These are phyloP conservation scores for Heterohyrax brucei DNA, from an alignment of 2,797 vertebrate species.

Conservation along the genomic window DNA sequence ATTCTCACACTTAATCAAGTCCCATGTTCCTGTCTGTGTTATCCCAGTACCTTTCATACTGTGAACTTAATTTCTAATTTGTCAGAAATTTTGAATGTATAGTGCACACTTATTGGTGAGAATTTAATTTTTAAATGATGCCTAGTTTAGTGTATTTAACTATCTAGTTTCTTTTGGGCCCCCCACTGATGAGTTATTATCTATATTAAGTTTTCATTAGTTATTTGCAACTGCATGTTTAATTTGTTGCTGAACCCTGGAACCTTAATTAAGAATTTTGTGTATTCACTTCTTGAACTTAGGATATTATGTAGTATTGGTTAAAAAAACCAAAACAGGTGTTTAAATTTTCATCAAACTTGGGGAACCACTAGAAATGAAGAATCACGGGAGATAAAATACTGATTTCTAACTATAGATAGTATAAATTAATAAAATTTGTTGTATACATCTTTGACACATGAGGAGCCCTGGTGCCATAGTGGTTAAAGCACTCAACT, in stretches of 20 bases:
- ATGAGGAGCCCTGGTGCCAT: not conserved
- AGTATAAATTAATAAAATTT: constrained; percentile 38
- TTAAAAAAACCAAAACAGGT: not conserved
- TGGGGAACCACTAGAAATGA: not conserved
- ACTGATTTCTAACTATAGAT: constrained; percentile 41
- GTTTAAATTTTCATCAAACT: constrained; percentile 54
- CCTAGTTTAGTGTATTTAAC: constrained; percentile 55
- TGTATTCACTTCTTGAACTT: constrained; percentile 51
- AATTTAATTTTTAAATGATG: constrained; percentile 66
- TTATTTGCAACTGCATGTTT: constrained; percentile 63
- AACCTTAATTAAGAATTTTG: constrained; percentile 22
- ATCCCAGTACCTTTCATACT: not conserved
- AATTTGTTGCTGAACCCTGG: constrained; percentile 62
- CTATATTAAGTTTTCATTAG: constrained; percentile 57
- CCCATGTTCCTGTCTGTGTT: not conserved
- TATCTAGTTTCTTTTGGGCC: not conserved
- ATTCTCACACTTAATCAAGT: not conserved
- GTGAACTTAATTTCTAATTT: constrained; percentile 28
- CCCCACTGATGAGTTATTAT: constrained; percentile 37
- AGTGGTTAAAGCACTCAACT: too few relatives aligned
- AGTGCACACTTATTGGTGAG: not conserved
- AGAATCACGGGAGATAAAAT: constrained; percentile 28
- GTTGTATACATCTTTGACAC: constrained; percentile 60
- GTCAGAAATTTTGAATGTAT: constrained; percentile 9
- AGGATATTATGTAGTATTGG: not conserved